Evolutionary conservation across 2,888 invertebrate genomes (phyloP).

Genomic region (Slavum lentiscoides): DNA sequence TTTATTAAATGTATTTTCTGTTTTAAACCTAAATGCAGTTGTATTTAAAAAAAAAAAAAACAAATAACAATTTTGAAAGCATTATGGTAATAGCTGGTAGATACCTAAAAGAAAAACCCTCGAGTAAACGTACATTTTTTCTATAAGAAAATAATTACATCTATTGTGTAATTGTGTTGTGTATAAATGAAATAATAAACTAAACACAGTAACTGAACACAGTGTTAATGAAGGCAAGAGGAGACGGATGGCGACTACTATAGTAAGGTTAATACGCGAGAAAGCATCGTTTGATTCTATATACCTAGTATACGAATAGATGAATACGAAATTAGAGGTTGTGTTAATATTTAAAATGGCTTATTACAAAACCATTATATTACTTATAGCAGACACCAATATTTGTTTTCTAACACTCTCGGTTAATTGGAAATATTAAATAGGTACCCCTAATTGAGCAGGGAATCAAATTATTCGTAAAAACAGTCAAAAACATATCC

Average conservation of each 20-base stretch:
- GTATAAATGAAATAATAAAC: constrained; percentile 3
- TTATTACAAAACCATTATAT: background rate
- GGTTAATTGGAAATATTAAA: too few relatives aligned
- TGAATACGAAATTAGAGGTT: background rate
- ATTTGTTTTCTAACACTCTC: background rate
- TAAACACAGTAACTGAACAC: background rate
- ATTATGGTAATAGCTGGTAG: background rate
- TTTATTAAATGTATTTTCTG: background rate
- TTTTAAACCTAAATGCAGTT: background rate
- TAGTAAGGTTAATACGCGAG: constrained; percentile 10
- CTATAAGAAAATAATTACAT: background rate
- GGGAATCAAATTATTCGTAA: too few relatives aligned
- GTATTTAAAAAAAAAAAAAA: constrained; percentile 1
- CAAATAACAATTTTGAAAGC: background rate
- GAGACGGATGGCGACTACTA: background rate
- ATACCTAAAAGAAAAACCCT: background rate
- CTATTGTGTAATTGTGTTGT: background rate
- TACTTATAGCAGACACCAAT: background rate
- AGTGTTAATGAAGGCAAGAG: constrained; percentile 1
- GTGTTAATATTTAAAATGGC: constrained; percentile 1
- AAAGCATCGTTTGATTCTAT: background rate
- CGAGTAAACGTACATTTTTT: background rate
- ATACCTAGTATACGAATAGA: background rate
- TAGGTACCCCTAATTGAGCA: too few relatives aligned
- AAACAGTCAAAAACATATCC: too few relatives aligned